Conservation (phyloP, 1,140 invertebrate species). For the Papilio dardanus region DNA sequence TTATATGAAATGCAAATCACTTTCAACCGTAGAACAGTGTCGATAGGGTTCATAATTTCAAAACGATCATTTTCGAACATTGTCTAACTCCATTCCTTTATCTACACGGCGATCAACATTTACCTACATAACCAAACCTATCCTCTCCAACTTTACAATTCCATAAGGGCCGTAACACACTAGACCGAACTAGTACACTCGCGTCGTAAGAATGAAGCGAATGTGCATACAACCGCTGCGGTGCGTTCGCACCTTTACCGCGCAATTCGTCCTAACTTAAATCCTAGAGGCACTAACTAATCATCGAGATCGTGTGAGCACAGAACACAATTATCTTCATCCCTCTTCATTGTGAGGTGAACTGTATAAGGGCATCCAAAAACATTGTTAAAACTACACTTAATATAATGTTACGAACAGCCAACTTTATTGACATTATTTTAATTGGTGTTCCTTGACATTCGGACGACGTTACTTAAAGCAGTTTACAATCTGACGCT, state of each 20-base stretch:
- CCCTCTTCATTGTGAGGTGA: constrained; percentile 66
- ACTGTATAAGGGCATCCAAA: constrained; percentile 67
- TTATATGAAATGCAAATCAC: not conserved
- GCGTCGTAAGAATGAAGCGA: constrained; percentile 45
- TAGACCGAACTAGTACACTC: constrained; percentile 25
- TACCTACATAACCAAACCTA: constrained; percentile 25
- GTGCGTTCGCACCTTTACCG: constrained; percentile 49
- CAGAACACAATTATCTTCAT: constrained; percentile 76
- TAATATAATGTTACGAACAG: constrained; percentile 43
- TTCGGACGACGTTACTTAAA: constrained; percentile 4
- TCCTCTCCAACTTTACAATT: constrained; percentile 20
- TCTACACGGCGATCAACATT: constrained; percentile 2
- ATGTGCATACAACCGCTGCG: constrained; percentile 46
- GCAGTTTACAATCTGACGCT: constrained; percentile 38
- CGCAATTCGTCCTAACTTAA: constrained; percentile 74
- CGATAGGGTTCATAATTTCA: constrained; percentile 26
- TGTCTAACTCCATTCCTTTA: not conserved
- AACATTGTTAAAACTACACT: constrained; percentile 51
- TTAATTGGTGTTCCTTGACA: constrained; percentile 24
- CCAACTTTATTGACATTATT: constrained; percentile 9
- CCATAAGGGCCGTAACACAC: constrained; percentile 25
- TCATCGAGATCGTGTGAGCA: constrained; percentile 81
- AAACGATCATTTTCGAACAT: constrained; percentile 18
- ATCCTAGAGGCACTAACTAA: constrained; percentile 78
- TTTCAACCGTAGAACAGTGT: not conserved